phyloP scores from a whole-genome alignment of 2,113 vertebrate genomes.

The Aphelocoma coerulescens region DNA sequence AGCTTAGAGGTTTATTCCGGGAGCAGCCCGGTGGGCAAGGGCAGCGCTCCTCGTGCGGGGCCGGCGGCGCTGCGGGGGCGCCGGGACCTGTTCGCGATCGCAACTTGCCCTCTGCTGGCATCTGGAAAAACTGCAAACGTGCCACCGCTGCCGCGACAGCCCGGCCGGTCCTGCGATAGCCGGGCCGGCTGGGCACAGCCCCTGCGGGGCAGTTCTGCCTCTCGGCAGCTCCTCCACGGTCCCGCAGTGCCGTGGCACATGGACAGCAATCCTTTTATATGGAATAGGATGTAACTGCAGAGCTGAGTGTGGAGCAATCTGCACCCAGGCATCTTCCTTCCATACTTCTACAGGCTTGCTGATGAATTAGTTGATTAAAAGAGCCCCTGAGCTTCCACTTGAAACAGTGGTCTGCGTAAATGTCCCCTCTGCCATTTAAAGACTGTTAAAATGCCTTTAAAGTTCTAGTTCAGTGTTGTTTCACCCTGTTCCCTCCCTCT shows the following conservation, averaged over 20 bases:
- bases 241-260: not conserved
- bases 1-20: not conserved
- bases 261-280: not conserved
- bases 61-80: not conserved
- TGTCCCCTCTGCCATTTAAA: not conserved
- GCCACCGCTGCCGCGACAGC: not conserved
- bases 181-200: not conserved
- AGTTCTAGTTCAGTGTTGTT: not conserved
- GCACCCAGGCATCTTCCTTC: not conserved
- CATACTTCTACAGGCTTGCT: not conserved
- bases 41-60: not conserved
- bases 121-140: slow-evolving; percentile 33
- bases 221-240: not conserved
- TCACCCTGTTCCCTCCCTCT: not conserved
- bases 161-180: not conserved
- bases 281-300: not conserved
- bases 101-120: slow-evolving; percentile 73
- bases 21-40: slow-evolving; percentile 1
- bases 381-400: not conserved
- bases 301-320: not conserved
- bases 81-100: not conserved
- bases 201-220: not conserved
- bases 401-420: not conserved
- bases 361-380: not conserved
- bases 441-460: not conserved